These are phyloP conservation scores for Linnaemya tessellans DNA, from an alignment of 2,888 invertebrate genomes.

Conservation along the genomic window DNA sequence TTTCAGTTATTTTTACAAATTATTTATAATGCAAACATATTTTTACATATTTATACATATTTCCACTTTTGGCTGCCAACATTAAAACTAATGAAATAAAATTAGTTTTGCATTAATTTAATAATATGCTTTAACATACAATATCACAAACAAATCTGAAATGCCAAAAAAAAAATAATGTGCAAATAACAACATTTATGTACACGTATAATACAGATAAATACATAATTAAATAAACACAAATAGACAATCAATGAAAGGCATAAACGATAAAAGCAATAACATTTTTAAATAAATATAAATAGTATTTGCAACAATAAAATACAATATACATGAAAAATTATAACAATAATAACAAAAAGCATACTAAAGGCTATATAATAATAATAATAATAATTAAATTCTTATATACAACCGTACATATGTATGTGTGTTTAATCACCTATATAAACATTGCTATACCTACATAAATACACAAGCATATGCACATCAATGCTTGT, in stretches of 20 bases:
- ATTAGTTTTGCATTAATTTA: conserved; percentile 48
- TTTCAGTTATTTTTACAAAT: neutral
- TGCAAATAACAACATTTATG: conserved; percentile 30
- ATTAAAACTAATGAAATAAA: conserved; percentile 28
- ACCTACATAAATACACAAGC: neutral
- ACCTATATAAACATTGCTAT: neutral
- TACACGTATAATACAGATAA: conserved; percentile 12
- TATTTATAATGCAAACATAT: conserved; percentile 37
- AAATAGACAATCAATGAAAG: conserved; percentile 59
- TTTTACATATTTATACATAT: neutral
- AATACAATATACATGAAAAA: neutral
- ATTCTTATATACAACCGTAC: conserved; percentile 2
- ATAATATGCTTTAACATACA: conserved; percentile 30
- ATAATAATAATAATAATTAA: conserved; percentile 29
- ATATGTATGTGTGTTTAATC: neutral
- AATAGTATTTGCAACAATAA: neutral
- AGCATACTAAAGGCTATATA: neutral
- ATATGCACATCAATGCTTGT: too few species aligned
- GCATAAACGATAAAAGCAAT: conserved; percentile 39
- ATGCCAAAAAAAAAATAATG: neutral
- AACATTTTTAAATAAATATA: conserved; percentile 38
- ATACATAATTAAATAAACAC: conserved; percentile 60
- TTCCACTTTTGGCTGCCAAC: conserved; percentile 24
- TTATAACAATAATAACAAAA: conserved; percentile 25
- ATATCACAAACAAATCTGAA: conserved; percentile 13